Conservation (phyloP, 2,113 vertebrate genomes). For the Sylvietta virens region DNA sequence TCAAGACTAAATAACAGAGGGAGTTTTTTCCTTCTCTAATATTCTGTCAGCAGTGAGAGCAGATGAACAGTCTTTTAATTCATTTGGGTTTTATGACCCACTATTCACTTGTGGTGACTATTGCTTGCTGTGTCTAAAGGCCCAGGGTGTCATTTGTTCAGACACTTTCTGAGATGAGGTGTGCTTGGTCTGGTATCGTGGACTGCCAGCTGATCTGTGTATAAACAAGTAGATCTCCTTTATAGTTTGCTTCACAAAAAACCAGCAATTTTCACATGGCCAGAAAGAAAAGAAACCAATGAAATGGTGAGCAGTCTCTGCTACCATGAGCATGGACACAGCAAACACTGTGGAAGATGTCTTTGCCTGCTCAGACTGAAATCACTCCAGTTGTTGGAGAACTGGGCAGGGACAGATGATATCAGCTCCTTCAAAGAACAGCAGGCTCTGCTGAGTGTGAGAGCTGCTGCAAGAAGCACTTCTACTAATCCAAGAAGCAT, state of each 20-base stretch:
- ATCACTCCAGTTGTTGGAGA: neutral
- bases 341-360: neutral
- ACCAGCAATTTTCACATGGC: neutral
- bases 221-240: neutral
- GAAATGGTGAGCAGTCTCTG: neutral
- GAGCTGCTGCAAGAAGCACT: neutral
- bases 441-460: neutral
- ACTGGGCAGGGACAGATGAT: neutral
- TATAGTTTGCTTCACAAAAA: neutral
- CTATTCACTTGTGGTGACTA: neutral
- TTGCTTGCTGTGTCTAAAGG: neutral
- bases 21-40: neutral
- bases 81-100: neutral
- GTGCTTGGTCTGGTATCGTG: neutral
- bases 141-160: neutral
- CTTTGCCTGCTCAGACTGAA: neutral
- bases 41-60: neutral
- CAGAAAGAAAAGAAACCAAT: neutral
- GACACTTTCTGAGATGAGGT: neutral
- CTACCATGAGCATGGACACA: neutral
- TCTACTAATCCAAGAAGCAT: neutral
- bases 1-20: neutral
- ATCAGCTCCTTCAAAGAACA: neutral
- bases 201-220: neutral
- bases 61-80: neutral